Evolutionary conservation across 2,797 vertebrate genomes (phyloP).

Genomic region (Tragopan temminckii): DNA sequence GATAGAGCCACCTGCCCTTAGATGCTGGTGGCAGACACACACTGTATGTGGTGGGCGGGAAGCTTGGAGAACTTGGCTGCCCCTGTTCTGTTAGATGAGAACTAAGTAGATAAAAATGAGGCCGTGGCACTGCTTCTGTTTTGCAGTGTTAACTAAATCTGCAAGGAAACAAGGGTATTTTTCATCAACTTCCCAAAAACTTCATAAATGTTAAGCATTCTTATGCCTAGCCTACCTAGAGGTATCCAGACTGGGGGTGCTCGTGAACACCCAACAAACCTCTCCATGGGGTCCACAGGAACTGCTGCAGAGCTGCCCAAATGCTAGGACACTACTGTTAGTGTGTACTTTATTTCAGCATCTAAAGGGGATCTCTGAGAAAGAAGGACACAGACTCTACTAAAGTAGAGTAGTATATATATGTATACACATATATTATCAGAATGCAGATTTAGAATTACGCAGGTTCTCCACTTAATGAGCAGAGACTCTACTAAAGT

Average conservation of each 20-base stretch:
- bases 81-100: background rate
- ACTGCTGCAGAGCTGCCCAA: background rate
- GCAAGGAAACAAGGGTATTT: background rate
- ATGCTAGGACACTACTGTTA: no score
- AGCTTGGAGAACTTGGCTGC: background rate
- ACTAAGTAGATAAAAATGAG: background rate
- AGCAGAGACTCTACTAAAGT: no score
- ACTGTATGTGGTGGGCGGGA: background rate
- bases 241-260: background rate
- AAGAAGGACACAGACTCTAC: no score
- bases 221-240: background rate
- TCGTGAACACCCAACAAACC: rapidly evolving
- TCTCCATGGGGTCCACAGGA: background rate
- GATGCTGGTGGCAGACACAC: background rate
- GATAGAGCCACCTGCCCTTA: background rate
- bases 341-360: no score
- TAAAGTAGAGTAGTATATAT: no score
- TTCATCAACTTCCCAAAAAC: background rate
- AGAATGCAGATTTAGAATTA: background rate
- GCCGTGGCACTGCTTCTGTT: background rate
- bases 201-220: rapidly evolving
- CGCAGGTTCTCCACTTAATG: rapidly evolving
- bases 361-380: no score
- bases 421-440: no score
- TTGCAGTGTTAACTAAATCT: background rate